Conservation (phyloP, 2,888 invertebrate genomes). For the Helobdella robusta region DNA sequence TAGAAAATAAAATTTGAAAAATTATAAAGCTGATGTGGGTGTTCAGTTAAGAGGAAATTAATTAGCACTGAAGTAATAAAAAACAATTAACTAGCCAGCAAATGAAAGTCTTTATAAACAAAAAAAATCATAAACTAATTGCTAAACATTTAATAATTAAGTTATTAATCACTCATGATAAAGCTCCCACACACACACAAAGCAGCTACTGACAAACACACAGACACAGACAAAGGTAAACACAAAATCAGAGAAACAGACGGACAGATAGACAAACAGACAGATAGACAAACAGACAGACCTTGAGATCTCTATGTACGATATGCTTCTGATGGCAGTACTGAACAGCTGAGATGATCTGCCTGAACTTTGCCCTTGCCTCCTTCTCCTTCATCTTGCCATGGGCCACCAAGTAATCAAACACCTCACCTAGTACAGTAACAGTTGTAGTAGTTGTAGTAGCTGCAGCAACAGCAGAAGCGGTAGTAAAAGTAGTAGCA, state of each 20-base stretch:
- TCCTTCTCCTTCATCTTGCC: constrained; percentile 88
- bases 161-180: not conserved
- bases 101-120: not conserved
- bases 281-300: no score
- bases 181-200: no score
- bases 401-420: constrained; percentile 75
- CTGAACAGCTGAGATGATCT: constrained; percentile 89
- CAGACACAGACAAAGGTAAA: no score
- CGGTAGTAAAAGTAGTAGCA: no score
- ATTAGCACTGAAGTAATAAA: no score
- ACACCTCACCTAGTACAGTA: constrained; percentile 65
- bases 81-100: no score
- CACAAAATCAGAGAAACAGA: no score
- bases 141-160: not conserved
- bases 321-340: constrained; percentile 99
- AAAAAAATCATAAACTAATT: not conserved
- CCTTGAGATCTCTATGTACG: constrained; percentile 78
- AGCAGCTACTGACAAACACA: not conserved
- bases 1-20: no score
- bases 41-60: no score
- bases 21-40: no score
- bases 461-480: no score
- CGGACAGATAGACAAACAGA: no score
- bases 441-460: not conserved
- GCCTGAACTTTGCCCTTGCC: constrained; percentile 84